phyloP scores from a whole-genome alignment of 2,797 vertebrate species.

The Dermochelys coriacea region DNA sequence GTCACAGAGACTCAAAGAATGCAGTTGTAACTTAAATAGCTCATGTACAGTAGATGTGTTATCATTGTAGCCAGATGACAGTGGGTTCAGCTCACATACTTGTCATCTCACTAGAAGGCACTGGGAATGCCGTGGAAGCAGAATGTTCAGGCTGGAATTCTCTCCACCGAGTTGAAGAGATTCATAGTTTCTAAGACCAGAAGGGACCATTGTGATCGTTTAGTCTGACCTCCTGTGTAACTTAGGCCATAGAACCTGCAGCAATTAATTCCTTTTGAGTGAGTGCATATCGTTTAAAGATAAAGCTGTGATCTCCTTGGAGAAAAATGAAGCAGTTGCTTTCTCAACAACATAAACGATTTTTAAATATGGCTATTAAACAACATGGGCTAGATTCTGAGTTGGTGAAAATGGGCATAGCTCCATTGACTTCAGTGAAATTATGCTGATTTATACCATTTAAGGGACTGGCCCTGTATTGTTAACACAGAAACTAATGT shows the following conservation, averaged over 20 bases:
- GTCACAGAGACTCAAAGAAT: neutral
- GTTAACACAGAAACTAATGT: neutral
- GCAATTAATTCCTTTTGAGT: neutral
- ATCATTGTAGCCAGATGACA: neutral
- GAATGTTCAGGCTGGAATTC: neutral
- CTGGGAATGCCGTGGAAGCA: neutral
- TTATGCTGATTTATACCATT: neutral
- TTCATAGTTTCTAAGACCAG: neutral
- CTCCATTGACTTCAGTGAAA: neutral
- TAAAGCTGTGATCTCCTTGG: rapidly evolving
- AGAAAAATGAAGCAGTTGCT: neutral
- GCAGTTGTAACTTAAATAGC: neutral
- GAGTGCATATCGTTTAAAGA: neutral
- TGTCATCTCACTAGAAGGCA: neutral
- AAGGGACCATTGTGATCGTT: neutral
- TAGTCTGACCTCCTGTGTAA: neutral
- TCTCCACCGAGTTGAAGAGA: neutral
- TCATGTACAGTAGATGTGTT: neutral
- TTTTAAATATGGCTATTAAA: neutral
- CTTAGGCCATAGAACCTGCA: neutral
- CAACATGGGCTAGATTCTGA: neutral
- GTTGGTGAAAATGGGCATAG: neutral
- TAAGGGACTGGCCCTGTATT: neutral
- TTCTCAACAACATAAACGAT: neutral
- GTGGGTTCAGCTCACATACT: neutral